Conservation (phyloP, 2,797 vertebrate species). For the Glyptemys insculpta region DNA sequence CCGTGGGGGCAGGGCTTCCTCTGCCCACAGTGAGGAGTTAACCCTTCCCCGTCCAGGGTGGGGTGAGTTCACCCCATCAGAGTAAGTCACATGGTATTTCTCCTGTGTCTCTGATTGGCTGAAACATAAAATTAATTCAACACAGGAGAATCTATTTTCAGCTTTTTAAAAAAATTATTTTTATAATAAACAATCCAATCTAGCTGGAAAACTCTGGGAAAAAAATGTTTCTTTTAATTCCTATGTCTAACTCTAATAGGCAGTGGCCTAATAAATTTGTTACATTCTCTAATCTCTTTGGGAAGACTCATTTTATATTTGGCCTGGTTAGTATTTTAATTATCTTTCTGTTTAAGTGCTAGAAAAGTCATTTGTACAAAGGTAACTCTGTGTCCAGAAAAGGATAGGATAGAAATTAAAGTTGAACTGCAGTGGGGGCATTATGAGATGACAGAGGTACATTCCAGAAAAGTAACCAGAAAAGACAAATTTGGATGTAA, state of each 20-base stretch:
- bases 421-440: background rate
- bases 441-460: background rate
- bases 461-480: background rate
- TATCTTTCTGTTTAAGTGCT: background rate
- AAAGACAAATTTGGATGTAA: background rate
- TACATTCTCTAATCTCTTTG: background rate
- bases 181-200: background rate
- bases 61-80: too few species aligned
- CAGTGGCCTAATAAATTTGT: background rate
- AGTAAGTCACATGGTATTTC: background rate
- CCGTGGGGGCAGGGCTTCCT: too few species aligned
- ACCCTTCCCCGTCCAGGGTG: too few species aligned
- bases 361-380: background rate
- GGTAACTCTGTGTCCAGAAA: conserved; percentile 12
- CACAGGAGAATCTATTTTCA: accelerated
- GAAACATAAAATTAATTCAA: background rate
- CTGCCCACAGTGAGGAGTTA: too few species aligned
- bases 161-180: background rate
- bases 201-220: background rate
- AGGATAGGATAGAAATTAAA: background rate
- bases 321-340: background rate
- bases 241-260: background rate
- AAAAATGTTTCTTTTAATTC: background rate
- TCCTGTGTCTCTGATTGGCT: background rate
- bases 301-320: background rate